Conservation (phyloP, 1,140 invertebrate species). For the Zaprionus africanus region DNA sequence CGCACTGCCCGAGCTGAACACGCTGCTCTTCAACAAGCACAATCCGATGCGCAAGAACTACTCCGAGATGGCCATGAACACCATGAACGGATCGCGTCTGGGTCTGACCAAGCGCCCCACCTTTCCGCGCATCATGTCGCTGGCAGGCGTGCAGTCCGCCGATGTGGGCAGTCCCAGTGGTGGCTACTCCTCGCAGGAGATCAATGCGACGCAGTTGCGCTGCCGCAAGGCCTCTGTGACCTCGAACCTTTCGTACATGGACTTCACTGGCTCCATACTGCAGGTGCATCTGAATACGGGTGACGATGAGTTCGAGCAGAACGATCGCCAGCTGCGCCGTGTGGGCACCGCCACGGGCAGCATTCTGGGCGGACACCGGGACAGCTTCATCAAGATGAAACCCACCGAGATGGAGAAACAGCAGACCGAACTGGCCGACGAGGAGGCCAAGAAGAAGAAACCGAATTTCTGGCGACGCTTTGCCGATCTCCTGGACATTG, state of each 20-base stretch:
- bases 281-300: constrained; percentile 87
- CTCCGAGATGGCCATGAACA: constrained; percentile 83
- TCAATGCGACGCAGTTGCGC: constrained; percentile 76
- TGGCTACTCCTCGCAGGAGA: constrained; percentile 72
- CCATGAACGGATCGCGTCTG: constrained; percentile 72
- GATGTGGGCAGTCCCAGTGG: constrained; percentile 52
- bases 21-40: constrained; percentile 76
- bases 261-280: constrained; percentile 89
- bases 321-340: constrained; percentile 78
- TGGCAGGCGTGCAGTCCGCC: constrained; percentile 74
- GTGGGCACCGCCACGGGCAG: constrained; percentile 76
- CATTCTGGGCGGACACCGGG: constrained; percentile 68
- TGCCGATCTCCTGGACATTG: constrained; percentile 87
- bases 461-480: constrained; percentile 86
- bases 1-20: constrained; percentile 83
- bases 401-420: constrained; percentile 78
- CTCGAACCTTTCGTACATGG: constrained; percentile 89
- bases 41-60: constrained; percentile 81
- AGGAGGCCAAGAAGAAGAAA: constrained; percentile 70
- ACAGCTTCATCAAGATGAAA: constrained; percentile 83
- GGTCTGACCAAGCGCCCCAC: constrained; percentile 81
- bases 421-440: constrained; percentile 48
- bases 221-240: constrained; percentile 88
- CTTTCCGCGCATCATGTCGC: constrained; percentile 83
- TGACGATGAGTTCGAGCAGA: constrained; percentile 81